Percentiles rank a stretch among this genome's conserved stretches.
Conservation (phyloP, 2,888 invertebrate genomes). For the Noctua janthina region DNA sequence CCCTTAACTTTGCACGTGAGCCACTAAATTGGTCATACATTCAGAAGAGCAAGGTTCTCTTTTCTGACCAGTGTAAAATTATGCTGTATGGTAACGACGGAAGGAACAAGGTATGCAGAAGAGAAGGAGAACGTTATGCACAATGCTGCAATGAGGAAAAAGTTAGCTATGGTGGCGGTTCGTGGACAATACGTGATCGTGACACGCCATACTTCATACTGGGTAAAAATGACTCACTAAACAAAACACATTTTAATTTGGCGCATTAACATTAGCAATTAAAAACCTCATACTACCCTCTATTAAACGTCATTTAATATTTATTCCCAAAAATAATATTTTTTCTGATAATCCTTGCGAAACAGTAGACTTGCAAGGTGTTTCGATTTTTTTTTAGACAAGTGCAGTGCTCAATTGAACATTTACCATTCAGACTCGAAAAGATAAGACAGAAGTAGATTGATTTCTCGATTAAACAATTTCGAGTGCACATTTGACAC, state of each 20-base stretch:
- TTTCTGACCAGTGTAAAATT: background rate
- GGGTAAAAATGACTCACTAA: background rate
- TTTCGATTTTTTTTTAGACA: background rate
- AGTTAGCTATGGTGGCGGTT: background rate
- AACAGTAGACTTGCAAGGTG: background rate
- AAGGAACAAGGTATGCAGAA: background rate
- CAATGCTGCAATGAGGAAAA: background rate
- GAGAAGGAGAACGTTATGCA: background rate
- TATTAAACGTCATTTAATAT: background rate
- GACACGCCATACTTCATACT: too few species aligned
- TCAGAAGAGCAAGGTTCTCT: background rate
- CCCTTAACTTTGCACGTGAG: background rate
- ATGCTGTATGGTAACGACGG: background rate
- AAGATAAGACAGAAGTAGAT: constrained; percentile 6
- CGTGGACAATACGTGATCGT: background rate
- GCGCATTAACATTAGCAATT: too few species aligned
- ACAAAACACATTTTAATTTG: background rate
- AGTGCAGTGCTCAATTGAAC: background rate
- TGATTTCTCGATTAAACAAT: constrained; percentile 14
- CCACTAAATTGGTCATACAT: background rate
- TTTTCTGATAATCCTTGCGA: background rate
- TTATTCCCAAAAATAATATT: background rate
- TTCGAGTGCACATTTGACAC: constrained; percentile 19
- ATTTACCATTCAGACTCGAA: background rate
- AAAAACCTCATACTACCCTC: too few species aligned